phyloP scores from a whole-genome alignment of 2,797 vertebrate species.

The Sparus aurata region DNA sequence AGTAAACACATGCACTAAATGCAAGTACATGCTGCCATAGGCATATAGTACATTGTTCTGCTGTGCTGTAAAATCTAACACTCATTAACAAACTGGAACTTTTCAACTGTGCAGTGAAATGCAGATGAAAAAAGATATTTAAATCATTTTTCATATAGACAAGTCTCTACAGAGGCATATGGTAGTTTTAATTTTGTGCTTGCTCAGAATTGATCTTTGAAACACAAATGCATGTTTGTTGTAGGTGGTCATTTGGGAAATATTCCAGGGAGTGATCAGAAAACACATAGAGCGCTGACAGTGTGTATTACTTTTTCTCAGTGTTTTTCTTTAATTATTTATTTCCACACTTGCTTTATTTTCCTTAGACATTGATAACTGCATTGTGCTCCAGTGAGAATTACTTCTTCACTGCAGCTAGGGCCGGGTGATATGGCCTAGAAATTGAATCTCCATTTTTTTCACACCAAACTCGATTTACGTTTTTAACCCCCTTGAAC shows the following conservation, averaged over 20 bases:
- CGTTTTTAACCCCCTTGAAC: too few species aligned
- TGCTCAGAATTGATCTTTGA: neutral
- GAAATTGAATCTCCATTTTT: too few species aligned
- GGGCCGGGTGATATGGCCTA: too few species aligned
- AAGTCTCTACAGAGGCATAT: neutral
- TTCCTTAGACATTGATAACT: neutral
- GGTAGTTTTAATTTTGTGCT: slow-evolving; percentile 18
- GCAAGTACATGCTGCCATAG: slow-evolving; percentile 16
- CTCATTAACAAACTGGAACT: slow-evolving; percentile 19
- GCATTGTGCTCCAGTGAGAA: neutral
- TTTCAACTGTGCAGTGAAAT: neutral
- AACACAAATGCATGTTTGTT: neutral
- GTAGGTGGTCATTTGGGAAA: neutral
- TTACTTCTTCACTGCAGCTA: neutral
- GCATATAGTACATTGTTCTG: neutral
- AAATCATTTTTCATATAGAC: neutral
- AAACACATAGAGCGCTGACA: slow-evolving; percentile 6
- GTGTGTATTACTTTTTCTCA: neutral
- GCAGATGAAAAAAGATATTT: slow-evolving; percentile 12
- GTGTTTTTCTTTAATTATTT: neutral
- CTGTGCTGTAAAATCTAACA: slow-evolving; percentile 13
- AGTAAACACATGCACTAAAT: neutral
- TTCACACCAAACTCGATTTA: too few species aligned
- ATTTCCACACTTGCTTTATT: neutral
- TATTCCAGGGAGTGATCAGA: neutral